phyloP scores from a whole-genome alignment of 2,888 invertebrate species.

The Caenorhabditis wallacei region DNA sequence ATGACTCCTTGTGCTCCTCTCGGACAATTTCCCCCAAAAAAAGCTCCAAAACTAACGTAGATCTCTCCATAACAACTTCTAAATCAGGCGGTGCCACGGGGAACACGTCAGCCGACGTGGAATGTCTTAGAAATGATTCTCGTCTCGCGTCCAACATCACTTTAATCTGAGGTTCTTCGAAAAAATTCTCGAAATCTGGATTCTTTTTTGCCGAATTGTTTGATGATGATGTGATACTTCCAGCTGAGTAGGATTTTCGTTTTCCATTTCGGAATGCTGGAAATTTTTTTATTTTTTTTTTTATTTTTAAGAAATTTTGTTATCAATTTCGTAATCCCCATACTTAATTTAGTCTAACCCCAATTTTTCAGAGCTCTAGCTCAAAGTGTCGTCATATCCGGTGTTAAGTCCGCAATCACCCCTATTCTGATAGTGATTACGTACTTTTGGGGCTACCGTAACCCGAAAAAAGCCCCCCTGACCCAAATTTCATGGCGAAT shows the following conservation, averaged over 20 bases:
- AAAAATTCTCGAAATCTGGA: constrained; percentile 69
- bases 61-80: constrained; percentile 53
- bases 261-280: constrained; percentile 59
- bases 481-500: neutral
- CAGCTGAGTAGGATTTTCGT: constrained; percentile 64
- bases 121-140: constrained; percentile 54
- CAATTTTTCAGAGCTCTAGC: neutral
- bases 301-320: neutral
- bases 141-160: constrained; percentile 63
- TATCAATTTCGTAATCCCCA: neutral
- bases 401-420: too few relatives aligned
- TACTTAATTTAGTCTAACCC: neutral
- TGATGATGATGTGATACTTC: constrained; percentile 55
- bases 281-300: neutral
- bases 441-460: constrained; percentile 1
- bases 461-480: neutral
- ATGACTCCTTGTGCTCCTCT: too few relatives aligned
- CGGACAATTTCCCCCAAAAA: too few relatives aligned
- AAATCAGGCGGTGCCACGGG: constrained; percentile 69
- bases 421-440: neutral
- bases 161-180: constrained; percentile 69
- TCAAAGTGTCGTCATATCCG: neutral
- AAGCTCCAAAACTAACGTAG: constrained; percentile 30
- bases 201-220: constrained; percentile 44
- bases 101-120: constrained; percentile 52